Percentiles rank a stretch among this genome's conserved stretches.
phyloP scores from a whole-genome alignment of 2,113 vertebrate genomes.

The Charina bottae region DNA sequence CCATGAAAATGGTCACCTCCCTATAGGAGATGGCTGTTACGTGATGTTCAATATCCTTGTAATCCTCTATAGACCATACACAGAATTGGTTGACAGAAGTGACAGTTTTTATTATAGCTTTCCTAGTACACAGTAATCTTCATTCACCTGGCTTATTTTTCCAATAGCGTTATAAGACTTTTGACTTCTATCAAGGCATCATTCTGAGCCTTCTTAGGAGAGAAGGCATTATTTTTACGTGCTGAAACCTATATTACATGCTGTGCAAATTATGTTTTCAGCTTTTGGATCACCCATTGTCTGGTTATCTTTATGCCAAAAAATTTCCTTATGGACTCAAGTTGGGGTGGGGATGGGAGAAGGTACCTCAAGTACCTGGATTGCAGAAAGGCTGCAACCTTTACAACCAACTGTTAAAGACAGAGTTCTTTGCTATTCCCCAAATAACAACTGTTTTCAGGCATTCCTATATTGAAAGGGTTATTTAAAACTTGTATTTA shows the following conservation, averaged over 20 bases:
- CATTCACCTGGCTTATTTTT: conserved; percentile 68
- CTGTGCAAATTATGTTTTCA: conserved; percentile 57
- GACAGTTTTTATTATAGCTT: conserved; percentile 77
- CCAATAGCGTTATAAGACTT: conserved; percentile 65
- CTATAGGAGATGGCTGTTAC: conserved; percentile 69
- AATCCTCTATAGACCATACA: conserved; percentile 72
- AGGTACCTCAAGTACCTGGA: not conserved
- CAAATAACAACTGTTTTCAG: not conserved
- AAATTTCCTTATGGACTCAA: conserved; percentile 33
- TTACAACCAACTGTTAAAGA: conserved; percentile 3
- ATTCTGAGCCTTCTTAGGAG: conserved; percentile 59
- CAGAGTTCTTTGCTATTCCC: not conserved
- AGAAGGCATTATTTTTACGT: conserved; percentile 53
- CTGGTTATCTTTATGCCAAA: conserved; percentile 54
- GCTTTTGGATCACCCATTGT: conserved; percentile 60
- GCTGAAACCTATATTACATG: conserved; percentile 14
- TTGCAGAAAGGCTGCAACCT: conserved; percentile 1
- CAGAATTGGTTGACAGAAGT: conserved; percentile 68
- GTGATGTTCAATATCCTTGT: conserved; percentile 71
- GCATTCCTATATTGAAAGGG: not conserved
- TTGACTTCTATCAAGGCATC: conserved; percentile 65
- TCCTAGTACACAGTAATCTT: conserved; percentile 75
- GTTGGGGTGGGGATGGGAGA: conserved; percentile 22
- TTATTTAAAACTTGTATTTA: conserved; percentile 17
- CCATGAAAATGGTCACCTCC: conserved; percentile 55